Conservation (phyloP, 2,888 invertebrate species). For the Tipula lateralis region DNA sequence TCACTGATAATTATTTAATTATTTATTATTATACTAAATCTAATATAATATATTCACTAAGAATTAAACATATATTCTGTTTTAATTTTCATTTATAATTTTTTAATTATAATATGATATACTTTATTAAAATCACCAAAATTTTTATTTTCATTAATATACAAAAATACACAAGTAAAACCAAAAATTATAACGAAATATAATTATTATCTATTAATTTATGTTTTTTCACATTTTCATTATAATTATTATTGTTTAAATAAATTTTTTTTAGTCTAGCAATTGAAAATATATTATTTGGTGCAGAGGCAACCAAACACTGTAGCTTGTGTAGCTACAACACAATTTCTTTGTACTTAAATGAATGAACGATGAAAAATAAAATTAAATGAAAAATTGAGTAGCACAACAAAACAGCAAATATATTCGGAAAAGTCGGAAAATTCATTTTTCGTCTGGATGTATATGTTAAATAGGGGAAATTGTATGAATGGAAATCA, state of each 20-base stretch:
- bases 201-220: background rate
- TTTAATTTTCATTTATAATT: background rate
- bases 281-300: background rate
- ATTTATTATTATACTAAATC: background rate
- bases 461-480: background rate
- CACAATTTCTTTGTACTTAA: background rate
- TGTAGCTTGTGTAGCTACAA: background rate
- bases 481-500: background rate
- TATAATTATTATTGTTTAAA: background rate
- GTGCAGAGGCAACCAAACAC: background rate
- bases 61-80: background rate
- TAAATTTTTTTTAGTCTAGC: background rate
- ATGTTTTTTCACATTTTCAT: background rate
- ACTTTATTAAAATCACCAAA: background rate
- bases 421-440: background rate
- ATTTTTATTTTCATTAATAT: background rate
- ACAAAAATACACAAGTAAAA: background rate
- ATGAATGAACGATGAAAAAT: background rate
- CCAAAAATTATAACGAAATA: background rate
- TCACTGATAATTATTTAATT: background rate
- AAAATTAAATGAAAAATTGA: background rate
- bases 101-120: background rate
- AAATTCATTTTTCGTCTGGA: background rate
- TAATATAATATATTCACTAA: background rate
- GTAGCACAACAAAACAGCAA: background rate